Evolutionary conservation across 2,113 vertebrate species (phyloP), one percentile per base, ranked within the genome.

Genomic region (Sclerurus mexicanus): DNA sequence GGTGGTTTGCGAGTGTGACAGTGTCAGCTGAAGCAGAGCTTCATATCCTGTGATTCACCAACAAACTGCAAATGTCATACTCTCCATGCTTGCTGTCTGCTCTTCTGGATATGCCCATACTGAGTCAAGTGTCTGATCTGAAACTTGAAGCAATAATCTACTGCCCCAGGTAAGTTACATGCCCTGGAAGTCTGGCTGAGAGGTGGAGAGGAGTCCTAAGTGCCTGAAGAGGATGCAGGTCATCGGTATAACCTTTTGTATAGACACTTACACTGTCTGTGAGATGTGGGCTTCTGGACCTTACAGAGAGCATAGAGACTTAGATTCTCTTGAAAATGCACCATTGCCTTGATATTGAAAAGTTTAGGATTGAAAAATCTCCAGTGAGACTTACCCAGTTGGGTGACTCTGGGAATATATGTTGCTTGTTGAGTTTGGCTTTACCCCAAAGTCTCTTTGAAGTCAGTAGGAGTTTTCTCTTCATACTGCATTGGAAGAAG

Each of bases 141-240:
- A 39, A 37, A 33, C 35, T 83, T 35, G 31, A 68, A 67, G 12
- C 14, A 89, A 33, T 77, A 37, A 69, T 71, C 40, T 47, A 35
- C 44, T 64, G 33, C 35, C 30, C 14, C 44, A 47, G 39, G 47
- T 23, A 72, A 62, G 14, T 23, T 37, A 3, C 9, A 3, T 31
- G 40, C 6, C 23, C 35, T 83, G 53, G 6, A 84, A 83, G 1
- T 31, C 33, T 77, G 7, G 0, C 37, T 64, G 55, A 60, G 46
- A 27, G 12, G 10, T 40, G n/a, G 16, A 64, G n/a, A 67, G 13
- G 16, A 2, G 8, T 75, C 28, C 49, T 46, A 6, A n/a, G 15
- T 18, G 14, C 11, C 39, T 56, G 21, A 8, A 17, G 9, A 9
- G 12, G 19, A 67, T 0, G 0, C 11, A n/a, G 28, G 21, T 16